Base-by-base conservation (phyloP, 2,888 invertebrate species). In the Rhamnusium bicolor region DNA sequence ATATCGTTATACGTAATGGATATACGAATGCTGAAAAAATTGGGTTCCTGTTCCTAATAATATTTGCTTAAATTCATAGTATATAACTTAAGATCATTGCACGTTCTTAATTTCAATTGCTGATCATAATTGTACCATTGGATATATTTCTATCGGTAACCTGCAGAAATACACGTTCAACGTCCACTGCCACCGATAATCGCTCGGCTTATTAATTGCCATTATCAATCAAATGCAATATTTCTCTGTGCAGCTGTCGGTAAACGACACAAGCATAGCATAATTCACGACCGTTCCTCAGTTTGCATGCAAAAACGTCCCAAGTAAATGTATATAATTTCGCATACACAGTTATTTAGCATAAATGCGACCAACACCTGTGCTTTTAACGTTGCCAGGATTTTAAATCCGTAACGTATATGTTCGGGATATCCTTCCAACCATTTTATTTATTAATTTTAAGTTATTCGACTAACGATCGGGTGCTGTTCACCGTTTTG, bases 311-410 rank as follows among this genome's bases (percentile, higher is more conserved):
- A 75, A 74, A 71, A 71, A 65, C 60, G 68, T 70, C 74, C 72
- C 72, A 60, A 60, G 29, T 29, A 69, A 74, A 78, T 78, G 71
- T 74, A 67, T 78, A 74, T 78, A 78, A 78, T 78, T 78, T 78
- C 53, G 68, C 60, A 56, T 18, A 61, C 71, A 72, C 78, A 74
- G 75, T 78, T 75, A 78, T 78, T 78, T 75, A 71, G 72, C 78
- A 76, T 78, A 74, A 78, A 74, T 69, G 74, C 72, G 69, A 68
- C 69, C 67, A 71, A 78, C 78, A 78, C 78, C 78, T 77, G 77
- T 77, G 74, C 70, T 69, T 66, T 58, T 40, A n/a, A 40, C 40
- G 51, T 21, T 51, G 60, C 60, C 60, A 18, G 40, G 32, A 60
- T 60, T 29, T 60, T 29, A 60, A 8, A 56, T 21, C 54, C 60